Percentiles rank a stretch among this genome's conserved stretches.
Conservation (phyloP, 2,113 vertebrate genomes). For the Scatophagus argus region DNA sequence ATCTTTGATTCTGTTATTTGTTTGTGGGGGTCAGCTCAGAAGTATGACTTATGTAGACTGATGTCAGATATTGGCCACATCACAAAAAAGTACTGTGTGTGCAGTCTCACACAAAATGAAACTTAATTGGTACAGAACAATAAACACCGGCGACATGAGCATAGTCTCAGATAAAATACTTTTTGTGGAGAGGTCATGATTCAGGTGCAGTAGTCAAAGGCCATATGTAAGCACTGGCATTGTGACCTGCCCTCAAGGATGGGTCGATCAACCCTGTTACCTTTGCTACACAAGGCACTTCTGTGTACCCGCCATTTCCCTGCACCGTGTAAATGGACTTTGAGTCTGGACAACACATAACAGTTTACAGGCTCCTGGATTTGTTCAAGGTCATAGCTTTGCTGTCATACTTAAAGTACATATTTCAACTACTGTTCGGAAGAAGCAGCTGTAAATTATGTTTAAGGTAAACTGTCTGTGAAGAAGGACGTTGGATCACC, state of each 20-base stretch:
- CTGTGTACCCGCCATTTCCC: background rate
- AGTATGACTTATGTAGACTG: background rate
- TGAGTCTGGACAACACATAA: background rate
- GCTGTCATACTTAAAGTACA: background rate
- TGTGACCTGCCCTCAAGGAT: constrained; percentile 15
- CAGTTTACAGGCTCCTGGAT: background rate
- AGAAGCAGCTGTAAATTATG: background rate
- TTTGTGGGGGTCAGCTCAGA: background rate
- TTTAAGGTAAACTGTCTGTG: constrained; percentile 30
- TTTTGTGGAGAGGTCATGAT: background rate
- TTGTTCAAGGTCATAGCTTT: constrained; percentile 9
- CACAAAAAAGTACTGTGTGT: background rate
- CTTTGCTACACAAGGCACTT: background rate
- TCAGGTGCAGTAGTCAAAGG: background rate
- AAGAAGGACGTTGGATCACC: constrained; percentile 27
- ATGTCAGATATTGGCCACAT: background rate
- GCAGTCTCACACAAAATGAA: background rate
- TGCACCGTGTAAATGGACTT: constrained; percentile 8
- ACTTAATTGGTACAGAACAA: background rate
- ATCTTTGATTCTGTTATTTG: background rate
- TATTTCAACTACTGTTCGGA: background rate
- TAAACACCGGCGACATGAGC: background rate
- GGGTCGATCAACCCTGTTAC: constrained; percentile 1
- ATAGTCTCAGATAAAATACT: background rate
- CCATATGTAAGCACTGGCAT: background rate